Evolutionary conservation across 2,888 invertebrate genomes (phyloP).

Genomic region (Himalopsyche anomala): DNA sequence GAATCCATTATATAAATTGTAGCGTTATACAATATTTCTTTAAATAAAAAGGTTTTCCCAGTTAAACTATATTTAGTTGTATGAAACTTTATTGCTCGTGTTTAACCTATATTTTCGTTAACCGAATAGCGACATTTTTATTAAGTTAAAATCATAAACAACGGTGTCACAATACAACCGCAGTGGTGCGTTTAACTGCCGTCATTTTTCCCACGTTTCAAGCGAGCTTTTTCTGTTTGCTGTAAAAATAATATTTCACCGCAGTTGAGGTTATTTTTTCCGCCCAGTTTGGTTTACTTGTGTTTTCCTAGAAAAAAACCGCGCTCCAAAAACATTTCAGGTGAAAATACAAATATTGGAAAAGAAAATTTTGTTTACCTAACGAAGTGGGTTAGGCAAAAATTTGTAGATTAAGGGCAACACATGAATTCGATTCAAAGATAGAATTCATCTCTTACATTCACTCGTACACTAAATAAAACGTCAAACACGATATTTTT

Average conservation of each 20-base stretch:
- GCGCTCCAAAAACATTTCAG: constrained; percentile 60
- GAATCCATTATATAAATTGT: too few relatives aligned
- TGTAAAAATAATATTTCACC: constrained; percentile 63
- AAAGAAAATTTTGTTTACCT: constrained; percentile 58
- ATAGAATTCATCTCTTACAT: not conserved
- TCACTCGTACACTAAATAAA: too few relatives aligned
- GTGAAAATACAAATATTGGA: constrained; percentile 62
- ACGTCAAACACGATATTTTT: too few relatives aligned
- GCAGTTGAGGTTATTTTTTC: constrained; percentile 58
- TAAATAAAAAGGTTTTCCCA: too few relatives aligned
- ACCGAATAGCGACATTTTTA: not conserved
- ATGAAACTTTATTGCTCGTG: too few relatives aligned
- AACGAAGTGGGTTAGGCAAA: constrained; percentile 58
- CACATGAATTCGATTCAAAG: constrained; percentile 14
- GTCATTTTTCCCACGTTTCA: constrained; percentile 56
- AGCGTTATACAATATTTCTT: too few relatives aligned
- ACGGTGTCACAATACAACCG: constrained; percentile 45
- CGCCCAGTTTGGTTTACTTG: constrained; percentile 54
- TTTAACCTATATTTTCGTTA: too few relatives aligned
- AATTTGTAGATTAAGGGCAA: constrained; percentile 54
- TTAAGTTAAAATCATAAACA: not conserved
- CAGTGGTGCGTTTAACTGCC: constrained; percentile 46
- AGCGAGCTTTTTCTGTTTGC: constrained; percentile 59
- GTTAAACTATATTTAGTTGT: too few relatives aligned
- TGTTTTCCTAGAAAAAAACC: constrained; percentile 48